Base-by-base conservation (phyloP, 2,797 vertebrate species). In the Cynodonichthys magdalenae region DNA sequence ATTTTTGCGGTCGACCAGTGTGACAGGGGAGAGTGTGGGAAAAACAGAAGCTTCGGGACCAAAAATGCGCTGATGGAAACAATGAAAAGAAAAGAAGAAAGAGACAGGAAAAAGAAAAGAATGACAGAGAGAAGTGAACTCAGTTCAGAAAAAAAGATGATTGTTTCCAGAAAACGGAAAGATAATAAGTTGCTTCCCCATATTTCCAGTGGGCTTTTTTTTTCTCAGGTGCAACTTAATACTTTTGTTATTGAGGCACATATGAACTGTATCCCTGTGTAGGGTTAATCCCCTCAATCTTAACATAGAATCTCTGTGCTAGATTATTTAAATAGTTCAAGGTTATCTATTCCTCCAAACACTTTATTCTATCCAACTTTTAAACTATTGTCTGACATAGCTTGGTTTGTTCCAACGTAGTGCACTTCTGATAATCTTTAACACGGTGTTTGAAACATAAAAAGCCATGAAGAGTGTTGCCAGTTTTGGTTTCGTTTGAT, bases 21-120 rank as follows among this genome's bases (percentile, higher is more conserved):
- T 96, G 96, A 97, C 95, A 95, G 92, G 94, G 93, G 94, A 93
- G 94, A 98, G 95, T 97, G 96, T 98, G 96, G 95, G 96, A 97
- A 97, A 96, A 97, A 95, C 94, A 94, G 96, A 97, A 96, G 94
- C 95, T 91, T 90, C 93, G 85, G 92, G 92, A 93, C 91, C 93
- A 94, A 95, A 95, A 95, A 95, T 95, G 94, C 91, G 91, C 91
- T 61, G 91, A 94, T 95, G 93, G 91, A 94, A 94, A 92, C 85
- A 79, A 91, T 89, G 87, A 87, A 86, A 88, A 70, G 70, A 85
- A 24, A 81, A 83, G 76, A 88, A 90, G 80, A 82, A 85, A 84
- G 80, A 67, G 69, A 67, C 71, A 59, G 19, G 46, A 56, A 74
- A 66, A 77, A 69, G 90, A 90, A 86, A 84, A 86, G 85, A 77